Conservation (phyloP, 1,140 invertebrate genomes). For the Drosophila rhopaloa region DNA sequence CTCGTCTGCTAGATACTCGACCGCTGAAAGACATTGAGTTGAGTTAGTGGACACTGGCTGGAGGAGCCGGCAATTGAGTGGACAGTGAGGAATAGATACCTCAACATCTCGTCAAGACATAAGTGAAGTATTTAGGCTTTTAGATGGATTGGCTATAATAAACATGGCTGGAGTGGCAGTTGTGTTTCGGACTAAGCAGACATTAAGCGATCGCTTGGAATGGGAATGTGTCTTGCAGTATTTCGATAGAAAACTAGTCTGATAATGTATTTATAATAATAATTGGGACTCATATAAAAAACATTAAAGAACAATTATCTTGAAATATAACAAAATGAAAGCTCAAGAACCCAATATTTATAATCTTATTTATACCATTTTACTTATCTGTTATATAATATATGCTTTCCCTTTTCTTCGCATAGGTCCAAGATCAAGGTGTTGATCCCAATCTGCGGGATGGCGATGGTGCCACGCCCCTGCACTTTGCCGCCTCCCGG, state of each 20-base stretch:
- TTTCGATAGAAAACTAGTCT: too few relatives aligned
- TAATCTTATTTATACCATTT: too few relatives aligned
- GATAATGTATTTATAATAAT: too few relatives aligned
- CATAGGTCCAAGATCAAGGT: slow-evolving; percentile 91
- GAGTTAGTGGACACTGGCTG: not conserved
- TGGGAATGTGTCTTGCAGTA: not conserved
- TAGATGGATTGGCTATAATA: slow-evolving; percentile 4
- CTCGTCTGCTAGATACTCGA: slow-evolving; percentile 9
- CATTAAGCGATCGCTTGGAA: not conserved
- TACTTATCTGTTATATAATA: not conserved
- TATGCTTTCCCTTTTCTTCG: not conserved
- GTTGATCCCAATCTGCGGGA: slow-evolving; percentile 93
- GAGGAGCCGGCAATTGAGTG: not conserved
- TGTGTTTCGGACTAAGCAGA: not conserved
- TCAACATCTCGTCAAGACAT: slow-evolving; percentile 10
- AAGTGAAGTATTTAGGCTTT: slow-evolving; percentile 6
- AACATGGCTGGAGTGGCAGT: not conserved
- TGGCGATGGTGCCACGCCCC: slow-evolving; percentile 92
- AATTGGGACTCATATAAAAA: too few relatives aligned
- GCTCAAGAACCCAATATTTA: too few relatives aligned
- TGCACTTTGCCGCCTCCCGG: slow-evolving; percentile 92
- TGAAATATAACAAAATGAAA: too few relatives aligned
- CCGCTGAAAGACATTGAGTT: slow-evolving; percentile 8
- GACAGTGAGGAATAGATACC: slow-evolving; percentile 13
- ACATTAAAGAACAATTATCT: not conserved